Base-by-base conservation (phyloP, 2,113 vertebrate species). In the Sebastes schlegelii region DNA sequence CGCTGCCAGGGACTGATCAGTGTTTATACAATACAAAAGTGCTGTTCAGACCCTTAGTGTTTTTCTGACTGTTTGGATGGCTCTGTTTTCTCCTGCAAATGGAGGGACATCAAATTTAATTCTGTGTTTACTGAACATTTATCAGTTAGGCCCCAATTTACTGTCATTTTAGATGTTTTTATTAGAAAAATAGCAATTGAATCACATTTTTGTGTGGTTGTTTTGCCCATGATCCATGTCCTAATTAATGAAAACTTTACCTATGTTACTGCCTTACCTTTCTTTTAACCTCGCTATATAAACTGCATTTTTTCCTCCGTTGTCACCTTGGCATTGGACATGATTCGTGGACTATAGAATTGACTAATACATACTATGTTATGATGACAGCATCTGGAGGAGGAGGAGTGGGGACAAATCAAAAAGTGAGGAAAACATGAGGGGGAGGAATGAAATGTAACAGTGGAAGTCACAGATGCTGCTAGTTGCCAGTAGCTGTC, bases 21-120 rank as follows among this genome's bases (percentile, higher is more conserved):
- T 85, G 87, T 86, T 82, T 92, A 83, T 77, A 85, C 84, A 86
- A 75, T 71, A 81, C 60, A 74, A 89, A 86, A 90, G 80, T 85
- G 61, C 67, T 81, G 73, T 71, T 79, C 79, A 88, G 73, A 80
- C 76, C 21, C 60, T 68, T 23, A 73, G 55, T 84, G 75, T 80
- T 83, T 84, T 43, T 62, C 12, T 58, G 48, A 49, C 52, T 85
- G 74, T 84, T 70, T 84, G 86, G 68, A 70, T 82, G 77, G 88
- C 83, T 81, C 61, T 71, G 51, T 75, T 84, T 81, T 84, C 63
- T 61, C 58, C 45, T 45, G 79, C 58, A 82, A 88, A 88, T 61
- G 19, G 52, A 74, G 40, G 51, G 45, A 83, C 72, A 74, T 81
- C 49, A 78, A 68, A 19, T 83, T 89, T 52, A 68, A 82, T 76